Evolutionary conservation across 1,140 invertebrate genomes (phyloP).

Genomic region (Anastrepha ludens): DNA sequence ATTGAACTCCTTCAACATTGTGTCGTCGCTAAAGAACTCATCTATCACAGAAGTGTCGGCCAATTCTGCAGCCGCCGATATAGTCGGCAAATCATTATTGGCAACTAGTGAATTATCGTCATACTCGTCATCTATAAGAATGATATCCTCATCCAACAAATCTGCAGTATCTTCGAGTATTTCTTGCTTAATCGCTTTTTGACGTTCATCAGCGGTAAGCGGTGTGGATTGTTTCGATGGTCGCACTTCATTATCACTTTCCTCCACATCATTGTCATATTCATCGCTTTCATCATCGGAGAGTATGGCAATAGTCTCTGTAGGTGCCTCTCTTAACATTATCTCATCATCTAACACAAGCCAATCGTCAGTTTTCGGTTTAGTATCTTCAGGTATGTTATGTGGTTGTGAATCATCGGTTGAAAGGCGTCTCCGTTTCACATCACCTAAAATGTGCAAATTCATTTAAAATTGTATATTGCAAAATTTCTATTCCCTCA

Average conservation of each 20-base stretch:
- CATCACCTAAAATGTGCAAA: constrained; percentile 46
- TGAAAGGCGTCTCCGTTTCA: constrained; percentile 56
- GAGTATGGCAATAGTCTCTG: constrained; percentile 57
- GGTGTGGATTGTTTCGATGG: constrained; percentile 32
- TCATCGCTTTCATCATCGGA: constrained; percentile 62
- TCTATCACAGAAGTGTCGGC: constrained; percentile 64
- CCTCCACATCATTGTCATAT: constrained; percentile 51
- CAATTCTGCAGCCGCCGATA: constrained; percentile 60
- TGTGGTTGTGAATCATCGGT: constrained; percentile 16
- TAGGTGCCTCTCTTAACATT: constrained; percentile 51
- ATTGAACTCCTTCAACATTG: constrained; percentile 65
- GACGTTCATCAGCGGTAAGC: constrained; percentile 61
- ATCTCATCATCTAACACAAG: constrained; percentile 59
- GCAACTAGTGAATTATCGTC: constrained; percentile 60
- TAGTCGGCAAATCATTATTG: neutral
- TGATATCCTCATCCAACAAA: constrained; percentile 66
- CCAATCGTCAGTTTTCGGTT: constrained; percentile 51
- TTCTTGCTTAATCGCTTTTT: constrained; percentile 65
- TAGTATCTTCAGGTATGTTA: constrained; percentile 23
- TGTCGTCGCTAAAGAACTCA: constrained; percentile 65
- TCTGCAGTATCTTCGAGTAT: constrained; percentile 64
- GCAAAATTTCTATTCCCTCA: constrained; percentile 10
- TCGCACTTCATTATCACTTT: neutral
- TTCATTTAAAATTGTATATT: neutral
- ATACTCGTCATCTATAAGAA: constrained; percentile 70